Base-by-base conservation (phyloP, 1,140 invertebrate genomes). In the Leptopilina clavipes region DNA sequence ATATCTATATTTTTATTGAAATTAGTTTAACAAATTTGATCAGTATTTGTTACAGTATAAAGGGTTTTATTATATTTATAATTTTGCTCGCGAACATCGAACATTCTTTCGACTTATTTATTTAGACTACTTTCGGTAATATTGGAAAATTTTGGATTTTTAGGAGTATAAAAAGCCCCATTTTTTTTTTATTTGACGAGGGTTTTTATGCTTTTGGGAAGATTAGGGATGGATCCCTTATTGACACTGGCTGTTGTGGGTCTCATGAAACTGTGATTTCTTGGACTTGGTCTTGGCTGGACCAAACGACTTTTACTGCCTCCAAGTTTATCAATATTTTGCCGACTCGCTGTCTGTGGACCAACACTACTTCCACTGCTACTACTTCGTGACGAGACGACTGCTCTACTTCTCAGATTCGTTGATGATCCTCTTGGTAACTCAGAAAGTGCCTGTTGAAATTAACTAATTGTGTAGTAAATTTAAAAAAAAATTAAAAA, bases 301-400 rank as follows among this genome's bases (percentile, higher is more conserved):
- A 85, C 79, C 31, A 86, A 45, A 44, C 82, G 84, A 73, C 84
- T 86, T 76, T 84, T 86, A 25, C 70, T 81, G 0, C 78, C 11
- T 8, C 71, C 71, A 12, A 54, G 44, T 59, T 65, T 31, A 43
- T 76, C 44, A 78, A 73, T 31, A 81, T 79, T 76, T 79, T 81
- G 25, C 75, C 79, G 56, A 59, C 76, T 73, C 37, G 72, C 56
- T 73, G 86, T 81, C 12, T 80, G 85, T 10, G 90, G 88, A n/a
- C 91, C 91, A n/a, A 92, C 89, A 45, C 93, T 94, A 80, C 93
- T 94, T 12, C 93, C 93, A 83, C 92, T 94, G 71, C 93, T 94
- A 71, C 93, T 94, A 80, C 92, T 94, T 17, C 94, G 89, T 22
- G 93, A 93, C 0, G 93, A 92, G 1, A 93, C 91, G 19, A 92